Base-by-base conservation (phyloP, 2,888 invertebrate genomes). In the Phymatocera aterrima region DNA sequence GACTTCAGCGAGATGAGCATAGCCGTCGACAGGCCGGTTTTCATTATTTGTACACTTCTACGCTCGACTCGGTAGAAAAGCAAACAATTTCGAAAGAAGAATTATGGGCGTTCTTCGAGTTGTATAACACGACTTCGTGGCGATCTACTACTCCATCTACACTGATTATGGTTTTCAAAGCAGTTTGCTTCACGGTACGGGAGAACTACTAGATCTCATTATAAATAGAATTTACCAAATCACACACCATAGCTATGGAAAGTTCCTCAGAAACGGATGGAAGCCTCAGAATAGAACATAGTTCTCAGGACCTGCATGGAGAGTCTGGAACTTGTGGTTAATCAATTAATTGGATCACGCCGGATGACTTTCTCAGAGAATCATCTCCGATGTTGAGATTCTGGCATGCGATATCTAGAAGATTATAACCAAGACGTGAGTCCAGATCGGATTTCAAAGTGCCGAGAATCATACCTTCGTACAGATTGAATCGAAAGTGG, bases 271-370 rank as follows among this genome's bases (percentile, higher is more conserved):
- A 68, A 21, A 21, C 15, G 2, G 34, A 68, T n/a, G n/a, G 40
- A 40, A 24, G 24, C 2, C 15, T 46, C 12, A 6, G 5, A n/a
- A 15, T 68, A 24, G 18, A 28, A 15, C 24, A 15, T 24, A 46
- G 46, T 24, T 12, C 8, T 28, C 12, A 15, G 12, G 24, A 43
- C 6, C 43, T 6, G 2, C 8, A n/a, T n/a, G n/a, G n/a, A 6
- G 12, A 68, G 21, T 68, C 43, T 46, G 21, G 8, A 65, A 40
- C 65, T 65, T 24, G 40, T 28, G 6, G n/a, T 15, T 46, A 68
- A 68, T 68, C 68, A 46, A 46, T 68, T 68, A 40, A 68, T 68
- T 68, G 46, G 68, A 68, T 68, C 46, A 15, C n/a, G 24, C 43
- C 43, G 18, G 24, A 43, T 28, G 68, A 43, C 43, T 46, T 68